phyloP scores from a whole-genome alignment of 2,113 vertebrate genomes.

The Hypocryptadius cinnamomeus region DNA sequence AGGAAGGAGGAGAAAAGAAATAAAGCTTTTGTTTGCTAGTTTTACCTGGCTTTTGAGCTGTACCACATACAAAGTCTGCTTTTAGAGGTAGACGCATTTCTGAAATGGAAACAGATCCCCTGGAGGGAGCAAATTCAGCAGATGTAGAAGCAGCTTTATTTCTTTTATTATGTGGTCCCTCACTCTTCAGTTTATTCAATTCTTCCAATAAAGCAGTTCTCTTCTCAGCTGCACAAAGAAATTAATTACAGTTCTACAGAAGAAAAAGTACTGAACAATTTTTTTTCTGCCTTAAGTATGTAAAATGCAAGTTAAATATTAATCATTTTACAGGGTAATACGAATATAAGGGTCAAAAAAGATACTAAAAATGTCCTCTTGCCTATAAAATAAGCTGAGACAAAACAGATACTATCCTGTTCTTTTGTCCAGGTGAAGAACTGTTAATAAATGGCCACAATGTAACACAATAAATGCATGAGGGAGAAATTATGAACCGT shows the following conservation, averaged over 20 bases:
- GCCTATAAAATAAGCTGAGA: background rate
- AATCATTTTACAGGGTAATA: background rate
- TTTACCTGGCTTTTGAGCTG: conserved; percentile 84
- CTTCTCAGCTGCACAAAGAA: conserved; percentile 77
- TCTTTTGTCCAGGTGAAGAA: background rate
- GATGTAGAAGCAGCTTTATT: conserved; percentile 38
- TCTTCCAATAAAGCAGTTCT: conserved; percentile 82
- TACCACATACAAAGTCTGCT: conserved; percentile 91
- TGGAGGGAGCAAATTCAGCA: conserved; percentile 71
- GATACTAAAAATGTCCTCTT: background rate
- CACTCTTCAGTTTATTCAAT: conserved; percentile 80
- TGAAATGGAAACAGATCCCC: conserved; percentile 83
- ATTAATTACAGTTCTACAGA: background rate
- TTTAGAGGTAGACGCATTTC: conserved; percentile 92
- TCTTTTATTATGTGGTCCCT: conserved; percentile 69
- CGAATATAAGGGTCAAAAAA: background rate
- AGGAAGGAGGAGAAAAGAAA: background rate
- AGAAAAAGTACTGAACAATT: background rate
- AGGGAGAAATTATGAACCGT: background rate
- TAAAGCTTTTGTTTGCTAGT: background rate
- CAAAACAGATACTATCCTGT: background rate
- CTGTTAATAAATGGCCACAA: background rate
- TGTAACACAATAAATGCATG: background rate
- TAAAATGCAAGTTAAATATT: background rate
- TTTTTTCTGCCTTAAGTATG: background rate